Conservation (phyloP, 2,888 invertebrate species). For the Drosophila cognata region DNA sequence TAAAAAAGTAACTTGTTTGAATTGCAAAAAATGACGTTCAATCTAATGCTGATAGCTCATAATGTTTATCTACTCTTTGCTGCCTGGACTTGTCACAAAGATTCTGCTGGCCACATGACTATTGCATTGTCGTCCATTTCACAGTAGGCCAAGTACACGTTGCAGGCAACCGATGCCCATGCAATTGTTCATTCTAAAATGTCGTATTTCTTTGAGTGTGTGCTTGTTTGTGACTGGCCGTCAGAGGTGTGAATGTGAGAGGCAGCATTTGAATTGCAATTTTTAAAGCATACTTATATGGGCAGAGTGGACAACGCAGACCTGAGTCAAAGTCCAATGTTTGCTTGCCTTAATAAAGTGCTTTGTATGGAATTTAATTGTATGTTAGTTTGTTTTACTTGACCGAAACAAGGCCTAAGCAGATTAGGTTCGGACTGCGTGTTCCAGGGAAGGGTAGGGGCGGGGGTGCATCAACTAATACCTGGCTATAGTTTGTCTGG, state of each 20-base stretch:
- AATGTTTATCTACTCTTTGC: constrained; percentile 35
- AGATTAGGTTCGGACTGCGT: not conserved
- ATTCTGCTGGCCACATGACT: constrained; percentile 15
- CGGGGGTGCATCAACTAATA: constrained; percentile 36
- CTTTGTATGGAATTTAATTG: constrained; percentile 61
- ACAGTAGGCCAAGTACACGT: constrained; percentile 6
- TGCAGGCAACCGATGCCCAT: constrained; percentile 41
- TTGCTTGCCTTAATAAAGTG: constrained; percentile 64
- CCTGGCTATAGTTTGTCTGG: constrained; percentile 54
- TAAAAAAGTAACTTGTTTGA: constrained; percentile 6
- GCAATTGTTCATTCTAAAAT: constrained; percentile 60
- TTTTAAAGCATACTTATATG: constrained; percentile 57
- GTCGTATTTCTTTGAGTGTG: constrained; percentile 31
- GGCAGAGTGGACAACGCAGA: not conserved
- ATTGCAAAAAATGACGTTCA: constrained; percentile 2
- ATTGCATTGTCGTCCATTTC: constrained; percentile 25
- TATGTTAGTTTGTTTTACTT: constrained; percentile 41
- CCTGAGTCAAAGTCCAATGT: constrained; percentile 17
- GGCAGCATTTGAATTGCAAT: constrained; percentile 43
- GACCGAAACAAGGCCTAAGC: constrained; percentile 32
- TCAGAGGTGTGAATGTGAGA: constrained; percentile 36
- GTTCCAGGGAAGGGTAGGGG: not conserved
- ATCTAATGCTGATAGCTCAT: constrained; percentile 25
- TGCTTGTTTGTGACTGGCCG: not conserved
- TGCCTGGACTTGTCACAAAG: constrained; percentile 11